Evolutionary conservation across 2,113 vertebrate genomes (phyloP).

Genomic region (Chelonoidis abingdonii): DNA sequence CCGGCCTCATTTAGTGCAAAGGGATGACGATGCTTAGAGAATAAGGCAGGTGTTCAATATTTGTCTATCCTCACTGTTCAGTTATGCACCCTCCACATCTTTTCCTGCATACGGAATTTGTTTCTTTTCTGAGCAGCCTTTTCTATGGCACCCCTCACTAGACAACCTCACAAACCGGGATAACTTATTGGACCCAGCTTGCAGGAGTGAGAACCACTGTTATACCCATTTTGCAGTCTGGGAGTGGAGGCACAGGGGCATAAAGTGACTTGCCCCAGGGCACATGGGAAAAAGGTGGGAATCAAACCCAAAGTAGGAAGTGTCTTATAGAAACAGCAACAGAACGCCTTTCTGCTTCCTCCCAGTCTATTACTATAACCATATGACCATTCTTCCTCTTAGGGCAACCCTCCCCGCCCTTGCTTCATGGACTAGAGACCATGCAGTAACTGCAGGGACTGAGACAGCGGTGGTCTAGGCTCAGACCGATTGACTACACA

Average conservation of each 20-base stretch:
- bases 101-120: too few species aligned
- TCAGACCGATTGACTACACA: neutral
- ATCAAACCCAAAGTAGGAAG: neutral
- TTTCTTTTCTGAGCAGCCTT: too few species aligned
- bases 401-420: neutral
- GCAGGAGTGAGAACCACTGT: neutral
- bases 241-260: neutral
- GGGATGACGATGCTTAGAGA: neutral
- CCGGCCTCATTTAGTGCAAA: neutral
- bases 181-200: neutral
- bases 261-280: too few species aligned
- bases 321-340: neutral
- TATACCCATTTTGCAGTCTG: neutral
- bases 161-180: neutral
- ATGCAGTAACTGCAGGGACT: neutral
- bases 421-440: neutral
- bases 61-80: too few species aligned
- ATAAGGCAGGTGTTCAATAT: too few species aligned
- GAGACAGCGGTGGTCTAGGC: neutral
- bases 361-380: neutral
- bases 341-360: neutral
- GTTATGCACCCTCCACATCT: too few species aligned
- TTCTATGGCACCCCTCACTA: too few species aligned
- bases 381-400: neutral
- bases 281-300: neutral